Evolutionary conservation across 2,888 invertebrate species (phyloP).

Genomic region (Autographa pulchrina): DNA sequence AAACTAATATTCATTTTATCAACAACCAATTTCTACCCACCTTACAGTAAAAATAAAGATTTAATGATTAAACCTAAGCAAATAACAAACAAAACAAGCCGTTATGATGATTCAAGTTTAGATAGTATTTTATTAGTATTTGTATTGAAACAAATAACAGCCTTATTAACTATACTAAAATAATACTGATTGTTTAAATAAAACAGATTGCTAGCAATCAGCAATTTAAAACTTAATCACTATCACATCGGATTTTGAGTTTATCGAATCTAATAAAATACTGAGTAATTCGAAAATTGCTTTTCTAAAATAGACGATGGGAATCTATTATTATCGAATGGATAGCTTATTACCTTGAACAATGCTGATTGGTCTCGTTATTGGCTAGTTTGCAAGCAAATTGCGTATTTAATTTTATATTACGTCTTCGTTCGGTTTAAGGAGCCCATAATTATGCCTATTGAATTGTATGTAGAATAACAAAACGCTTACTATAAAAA

Average conservation of each 20-base stretch:
- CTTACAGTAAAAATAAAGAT: background rate
- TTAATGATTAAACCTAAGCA: background rate
- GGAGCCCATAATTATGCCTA: slow-evolving; percentile 43
- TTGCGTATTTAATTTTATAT: slow-evolving; percentile 71
- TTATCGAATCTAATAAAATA: slow-evolving; percentile 29
- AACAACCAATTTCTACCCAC: background rate
- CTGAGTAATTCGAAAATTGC: slow-evolving; percentile 42
- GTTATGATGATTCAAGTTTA: background rate
- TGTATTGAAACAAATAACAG: background rate
- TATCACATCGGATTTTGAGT: slow-evolving; percentile 6
- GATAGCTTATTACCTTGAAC: slow-evolving; percentile 64
- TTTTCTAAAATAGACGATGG: slow-evolving; percentile 58
- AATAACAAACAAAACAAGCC: background rate
- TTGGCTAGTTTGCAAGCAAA: slow-evolving; percentile 72
- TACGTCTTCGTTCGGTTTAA: slow-evolving; percentile 50
- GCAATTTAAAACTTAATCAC: slow-evolving; percentile 2
- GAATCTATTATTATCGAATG: slow-evolving; percentile 67
- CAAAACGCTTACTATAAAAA: slow-evolving; percentile 37
- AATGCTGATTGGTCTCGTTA: slow-evolving; percentile 68
- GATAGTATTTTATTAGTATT: background rate
- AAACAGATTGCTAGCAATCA: background rate
- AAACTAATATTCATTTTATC: background rate
- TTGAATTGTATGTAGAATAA: slow-evolving; percentile 31
- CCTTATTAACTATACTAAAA: background rate
- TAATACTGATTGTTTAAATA: background rate